Percentiles rank a stretch among this genome's conserved stretches.
Evolutionary conservation across 2,797 vertebrate genomes (phyloP).

Genomic region (Cichlasoma orientale): DNA sequence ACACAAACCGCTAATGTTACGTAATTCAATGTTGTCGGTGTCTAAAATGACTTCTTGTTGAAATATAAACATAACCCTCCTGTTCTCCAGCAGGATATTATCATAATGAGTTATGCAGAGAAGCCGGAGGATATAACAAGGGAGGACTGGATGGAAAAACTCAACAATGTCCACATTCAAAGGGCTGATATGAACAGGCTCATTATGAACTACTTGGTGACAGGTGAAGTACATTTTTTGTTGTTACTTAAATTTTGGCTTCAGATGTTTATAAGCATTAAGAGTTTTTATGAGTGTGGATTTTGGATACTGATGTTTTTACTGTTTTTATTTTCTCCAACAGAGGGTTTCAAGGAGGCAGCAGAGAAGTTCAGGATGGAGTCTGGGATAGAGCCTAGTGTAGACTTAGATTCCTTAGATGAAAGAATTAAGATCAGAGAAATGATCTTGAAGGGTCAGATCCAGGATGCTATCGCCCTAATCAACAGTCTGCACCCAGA

Average conservation of each 20-base stretch:
- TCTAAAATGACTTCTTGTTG: background rate
- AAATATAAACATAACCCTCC: background rate
- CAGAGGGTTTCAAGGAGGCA: constrained; percentile 98
- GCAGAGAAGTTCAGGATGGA: constrained; percentile 98
- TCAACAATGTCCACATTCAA: constrained; percentile 98
- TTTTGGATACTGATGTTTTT: background rate
- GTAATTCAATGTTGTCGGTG: background rate
- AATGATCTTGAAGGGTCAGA: constrained; percentile 97
- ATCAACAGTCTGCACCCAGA: constrained; percentile 98
- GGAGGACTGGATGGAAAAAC: constrained; percentile 99
- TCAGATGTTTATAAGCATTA: background rate
- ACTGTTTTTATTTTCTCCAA: background rate
- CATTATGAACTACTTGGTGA: constrained; percentile 99
- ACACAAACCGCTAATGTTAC: background rate
- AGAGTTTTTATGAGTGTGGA: background rate
- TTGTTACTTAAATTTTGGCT: background rate
- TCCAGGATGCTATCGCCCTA: constrained; percentile 95
- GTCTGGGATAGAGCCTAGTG: constrained; percentile 96
- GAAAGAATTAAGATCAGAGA: constrained; percentile 98
- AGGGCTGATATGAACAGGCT: constrained; percentile 99
- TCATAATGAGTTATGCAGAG: constrained; percentile 98
- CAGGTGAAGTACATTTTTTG: constrained; percentile 79
- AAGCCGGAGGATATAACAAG: constrained; percentile 97
- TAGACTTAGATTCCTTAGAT: constrained; percentile 95
- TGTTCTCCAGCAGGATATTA: constrained; percentile 46